Evolutionary conservation across 2,797 vertebrate species (phyloP), one percentile per base, ranked within the genome.

Genomic region (Coendou prehensilis): DNA sequence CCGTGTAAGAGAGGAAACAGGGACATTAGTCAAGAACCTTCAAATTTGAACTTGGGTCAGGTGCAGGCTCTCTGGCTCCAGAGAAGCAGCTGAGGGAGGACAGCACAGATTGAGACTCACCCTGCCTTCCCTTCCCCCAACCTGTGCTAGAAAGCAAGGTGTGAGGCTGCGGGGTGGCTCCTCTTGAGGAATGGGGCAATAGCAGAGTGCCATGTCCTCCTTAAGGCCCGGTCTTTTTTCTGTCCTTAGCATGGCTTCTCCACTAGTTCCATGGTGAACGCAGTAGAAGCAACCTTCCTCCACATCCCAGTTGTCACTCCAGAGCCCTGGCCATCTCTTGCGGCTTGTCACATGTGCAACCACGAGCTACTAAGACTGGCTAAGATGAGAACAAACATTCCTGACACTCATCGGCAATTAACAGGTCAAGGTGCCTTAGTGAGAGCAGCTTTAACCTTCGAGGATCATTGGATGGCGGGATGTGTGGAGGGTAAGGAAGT

Each of bases 121-220:
- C 23, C 6, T 47, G 11, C 33, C 9, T 95, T 18, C 26, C 26
- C 23, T 54, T 26, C 13, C 41, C 9, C 15, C 15, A 26, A 5
- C 15, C 7, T 54, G 1, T 10, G 2, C 2, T 18, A 9, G 73
- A 63, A 45, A 37, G 5, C 37, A 50, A 4, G 9, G 30, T 1
- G 9, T 3, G 3, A 15, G 15, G 30, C 28, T 22, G 7, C 9
- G 6, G 13, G 47, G 41, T 41, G 80, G 37, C 18, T 23, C 45
- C 30, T 47, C 0, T 0, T 1, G 26, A 83, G 52, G 20, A 2
- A 20, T 10, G 28, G 17, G 13, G 56, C 41, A 37, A 11, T 0
- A 33, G 50, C 23, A 7, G 15, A 14, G 14, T 1, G 9, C 50
- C 26, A 2, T 45, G 79, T 30, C 37, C 15, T 2, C 79, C 54